Conservation (phyloP, 2,888 invertebrate species). For the Andrena minutula region DNA sequence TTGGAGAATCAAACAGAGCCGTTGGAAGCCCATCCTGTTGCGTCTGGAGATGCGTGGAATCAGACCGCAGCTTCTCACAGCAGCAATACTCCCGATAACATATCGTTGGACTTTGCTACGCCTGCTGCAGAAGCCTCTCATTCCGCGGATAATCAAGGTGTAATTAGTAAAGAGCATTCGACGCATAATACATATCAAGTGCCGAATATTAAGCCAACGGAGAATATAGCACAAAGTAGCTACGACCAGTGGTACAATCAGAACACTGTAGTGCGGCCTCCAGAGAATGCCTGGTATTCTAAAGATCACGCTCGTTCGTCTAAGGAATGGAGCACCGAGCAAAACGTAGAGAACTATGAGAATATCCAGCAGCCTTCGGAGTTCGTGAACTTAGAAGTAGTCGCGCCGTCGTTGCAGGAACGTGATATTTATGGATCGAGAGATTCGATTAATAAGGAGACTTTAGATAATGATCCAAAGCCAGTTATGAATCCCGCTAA, state of each 20-base stretch:
- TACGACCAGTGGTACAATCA: slow-evolving; percentile 84
- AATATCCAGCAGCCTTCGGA: slow-evolving; percentile 81
- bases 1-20: slow-evolving; percentile 57
- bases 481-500: slow-evolving; percentile 63
- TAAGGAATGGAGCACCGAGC: slow-evolving; percentile 75
- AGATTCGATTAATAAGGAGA: slow-evolving; percentile 82
- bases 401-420: slow-evolving; percentile 77
- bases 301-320: slow-evolving; percentile 69
- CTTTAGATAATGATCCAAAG: slow-evolving; percentile 81
- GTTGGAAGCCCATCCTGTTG: slow-evolving; percentile 41
- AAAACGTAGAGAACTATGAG: slow-evolving; percentile 82
- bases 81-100: slow-evolving; percentile 55
- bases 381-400: slow-evolving; percentile 81
- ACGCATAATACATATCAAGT: slow-evolving; percentile 55
- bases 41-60: slow-evolving; percentile 35
- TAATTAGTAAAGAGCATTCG: slow-evolving; percentile 57
- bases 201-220: slow-evolving; percentile 40
- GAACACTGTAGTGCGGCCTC: slow-evolving; percentile 66
- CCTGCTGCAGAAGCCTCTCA: slow-evolving; percentile 53
- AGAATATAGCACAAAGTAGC: slow-evolving; percentile 67
- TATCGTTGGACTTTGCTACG: slow-evolving; percentile 51
- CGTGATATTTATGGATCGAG: slow-evolving; percentile 81
- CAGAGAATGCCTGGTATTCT: slow-evolving; percentile 75
- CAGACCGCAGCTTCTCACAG: slow-evolving; percentile 52
- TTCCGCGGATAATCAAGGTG: slow-evolving; percentile 57